phyloP scores from a whole-genome alignment of 1,140 invertebrate species.

The Frieseomelitta varia region DNA sequence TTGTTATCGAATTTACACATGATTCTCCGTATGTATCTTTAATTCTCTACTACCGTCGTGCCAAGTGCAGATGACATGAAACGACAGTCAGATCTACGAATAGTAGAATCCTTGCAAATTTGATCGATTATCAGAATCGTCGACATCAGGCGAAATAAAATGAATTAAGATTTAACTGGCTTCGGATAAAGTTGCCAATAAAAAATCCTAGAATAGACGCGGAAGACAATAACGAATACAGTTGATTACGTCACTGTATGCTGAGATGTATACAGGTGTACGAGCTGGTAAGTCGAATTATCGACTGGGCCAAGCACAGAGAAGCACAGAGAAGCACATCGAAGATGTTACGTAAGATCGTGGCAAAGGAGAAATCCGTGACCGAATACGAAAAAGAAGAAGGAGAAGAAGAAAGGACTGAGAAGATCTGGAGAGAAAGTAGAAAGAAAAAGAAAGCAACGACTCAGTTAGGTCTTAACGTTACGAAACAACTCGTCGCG shows the following conservation, averaged over 20 bases:
- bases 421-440: background rate
- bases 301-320: constrained; percentile 35
- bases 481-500: constrained; percentile 56
- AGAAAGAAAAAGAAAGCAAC: constrained; percentile 39
- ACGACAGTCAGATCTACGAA: no score
- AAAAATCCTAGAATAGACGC: background rate
- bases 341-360: constrained; percentile 59
- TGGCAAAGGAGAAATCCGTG: background rate
- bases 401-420: background rate
- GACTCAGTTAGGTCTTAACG: constrained; percentile 43
- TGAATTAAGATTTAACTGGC: background rate
- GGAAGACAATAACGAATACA: background rate
- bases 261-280: constrained; percentile 48
- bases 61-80: background rate
- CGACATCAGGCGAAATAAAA: background rate
- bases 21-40: background rate
- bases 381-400: background rate
- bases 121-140: background rate
- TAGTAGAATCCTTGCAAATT: background rate
- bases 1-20: background rate
- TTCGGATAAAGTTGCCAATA: background rate
- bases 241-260: constrained; percentile 27
- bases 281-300: constrained; percentile 37
- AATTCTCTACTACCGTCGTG: background rate
- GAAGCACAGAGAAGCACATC: constrained; percentile 33